phyloP scores from a whole-genome alignment of 2,113 vertebrate species.

The Hippocampus abdominalis region DNA sequence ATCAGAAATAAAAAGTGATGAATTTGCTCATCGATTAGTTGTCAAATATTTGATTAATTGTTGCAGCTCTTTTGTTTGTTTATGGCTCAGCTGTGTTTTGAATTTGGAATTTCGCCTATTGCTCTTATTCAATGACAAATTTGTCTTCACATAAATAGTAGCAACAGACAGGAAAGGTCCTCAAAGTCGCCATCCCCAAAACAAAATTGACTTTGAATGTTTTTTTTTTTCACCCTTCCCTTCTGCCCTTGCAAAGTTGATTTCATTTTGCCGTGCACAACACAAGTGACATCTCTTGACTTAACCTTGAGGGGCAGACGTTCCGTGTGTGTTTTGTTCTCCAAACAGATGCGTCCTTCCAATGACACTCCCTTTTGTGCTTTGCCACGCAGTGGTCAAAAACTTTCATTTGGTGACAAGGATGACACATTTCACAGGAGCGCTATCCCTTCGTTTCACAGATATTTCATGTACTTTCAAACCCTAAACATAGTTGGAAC shows the following conservation, averaged over 20 bases:
- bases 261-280: slow-evolving; percentile 44
- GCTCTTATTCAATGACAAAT: too few species aligned
- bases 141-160: not conserved
- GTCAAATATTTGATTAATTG: too few species aligned
- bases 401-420: slow-evolving; percentile 52
- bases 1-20: too few species aligned
- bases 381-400: slow-evolving; percentile 17
- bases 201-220: not conserved
- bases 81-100: too few species aligned
- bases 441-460: slow-evolving; percentile 28
- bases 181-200: not conserved
- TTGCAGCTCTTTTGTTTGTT: too few species aligned
- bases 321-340: slow-evolving; percentile 50
- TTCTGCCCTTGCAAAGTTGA: slow-evolving; percentile 29
- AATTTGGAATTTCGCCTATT: too few species aligned
- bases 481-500: too few species aligned
- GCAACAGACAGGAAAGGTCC: not conserved
- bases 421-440: slow-evolving; percentile 43
- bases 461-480: slow-evolving; percentile 43
- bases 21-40: too few species aligned
- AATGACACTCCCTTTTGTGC: slow-evolving; percentile 48
- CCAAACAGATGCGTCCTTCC: slow-evolving; percentile 56
- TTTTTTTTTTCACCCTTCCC: slow-evolving; percentile 8
- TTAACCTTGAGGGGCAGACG: slow-evolving; percentile 47
- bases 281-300: slow-evolving; percentile 47